phyloP scores from a whole-genome alignment of 2,888 invertebrate genomes.

The Lasiommata megera region DNA sequence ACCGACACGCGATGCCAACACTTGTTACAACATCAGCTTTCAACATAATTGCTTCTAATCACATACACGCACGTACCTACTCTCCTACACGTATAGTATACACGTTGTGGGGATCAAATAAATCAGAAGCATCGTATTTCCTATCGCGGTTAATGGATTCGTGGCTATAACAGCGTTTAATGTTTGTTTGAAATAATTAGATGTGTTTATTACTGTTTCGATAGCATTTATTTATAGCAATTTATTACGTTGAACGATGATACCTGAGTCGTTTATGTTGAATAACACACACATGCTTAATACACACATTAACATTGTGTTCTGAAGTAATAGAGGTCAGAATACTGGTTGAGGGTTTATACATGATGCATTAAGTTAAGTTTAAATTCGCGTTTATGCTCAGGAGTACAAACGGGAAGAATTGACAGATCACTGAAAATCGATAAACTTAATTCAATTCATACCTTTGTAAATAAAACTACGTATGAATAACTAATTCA shows the following conservation, averaged over 20 bases:
- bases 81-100: slow-evolving; percentile 7
- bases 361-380: too few relatives aligned
- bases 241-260: not conserved
- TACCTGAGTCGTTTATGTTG: too few relatives aligned
- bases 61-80: slow-evolving; percentile 36
- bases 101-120: slow-evolving; percentile 17
- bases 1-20: slow-evolving; percentile 66
- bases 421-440: too few relatives aligned
- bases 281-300: too few relatives aligned
- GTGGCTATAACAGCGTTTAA: slow-evolving; percentile 3
- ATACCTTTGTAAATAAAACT: too few relatives aligned
- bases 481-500: too few relatives aligned
- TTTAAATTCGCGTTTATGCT: too few relatives aligned
- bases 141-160: slow-evolving; percentile 17
- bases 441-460: too few relatives aligned
- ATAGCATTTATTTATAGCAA: not conserved
- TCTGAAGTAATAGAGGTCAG: too few relatives aligned
- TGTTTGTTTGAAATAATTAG: slow-evolving; percentile 11
- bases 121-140: slow-evolving; percentile 21
- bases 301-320: too few relatives aligned
- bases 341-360: too few relatives aligned
- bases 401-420: too few relatives aligned
- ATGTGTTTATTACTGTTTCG: slow-evolving; percentile 4
- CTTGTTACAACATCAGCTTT: slow-evolving; percentile 66
- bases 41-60: slow-evolving; percentile 76